Percentiles rank a stretch among this genome's conserved stretches.
Conservation (phyloP, 1,140 invertebrate genomes). For the Drosophila sechellia region DNA sequence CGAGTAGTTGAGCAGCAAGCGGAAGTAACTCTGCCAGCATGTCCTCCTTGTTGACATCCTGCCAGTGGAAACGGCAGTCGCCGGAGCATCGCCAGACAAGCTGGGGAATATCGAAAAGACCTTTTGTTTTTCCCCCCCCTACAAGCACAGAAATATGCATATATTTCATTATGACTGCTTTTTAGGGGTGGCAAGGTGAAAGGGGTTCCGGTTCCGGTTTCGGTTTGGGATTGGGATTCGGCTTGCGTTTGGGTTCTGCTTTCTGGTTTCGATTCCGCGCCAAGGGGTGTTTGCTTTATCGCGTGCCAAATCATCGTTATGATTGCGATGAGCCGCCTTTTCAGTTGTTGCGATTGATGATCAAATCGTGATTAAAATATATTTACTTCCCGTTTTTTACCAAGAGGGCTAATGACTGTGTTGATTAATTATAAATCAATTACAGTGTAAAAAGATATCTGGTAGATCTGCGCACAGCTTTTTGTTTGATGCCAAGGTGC, state of each 20-base stretch:
- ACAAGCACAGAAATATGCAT: constrained; percentile 46
- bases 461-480: constrained; percentile 3
- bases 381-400: constrained; percentile 56
- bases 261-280: constrained; percentile 21
- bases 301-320: constrained; percentile 83
- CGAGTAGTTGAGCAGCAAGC: constrained; percentile 18
- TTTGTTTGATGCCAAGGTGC: constrained; percentile 31
- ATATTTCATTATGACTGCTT: constrained; percentile 76
- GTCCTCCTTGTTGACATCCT: constrained; percentile 67
- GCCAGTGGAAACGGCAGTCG: constrained; percentile 20
- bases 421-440: constrained; percentile 83
- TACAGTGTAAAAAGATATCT: constrained; percentile 68
- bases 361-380: constrained; percentile 83
- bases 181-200: constrained; percentile 31
- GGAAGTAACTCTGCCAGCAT: constrained; percentile 45
- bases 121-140: constrained; percentile 20
- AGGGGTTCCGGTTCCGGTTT: constrained; percentile 6
- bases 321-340: constrained; percentile 52
- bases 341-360: constrained; percentile 65
- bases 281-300: constrained; percentile 72
- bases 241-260: constrained; percentile 25
- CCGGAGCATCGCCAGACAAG: constrained; percentile 37
- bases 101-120: constrained; percentile 32
- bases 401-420: constrained; percentile 63
- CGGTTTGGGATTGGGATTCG: constrained; percentile 21